A percentile compares a stretch with the other conserved stretches of the same genome.
Evolutionary conservation across 2,888 invertebrate genomes (phyloP).

Genomic region (Minunthozetes semirufus): DNA sequence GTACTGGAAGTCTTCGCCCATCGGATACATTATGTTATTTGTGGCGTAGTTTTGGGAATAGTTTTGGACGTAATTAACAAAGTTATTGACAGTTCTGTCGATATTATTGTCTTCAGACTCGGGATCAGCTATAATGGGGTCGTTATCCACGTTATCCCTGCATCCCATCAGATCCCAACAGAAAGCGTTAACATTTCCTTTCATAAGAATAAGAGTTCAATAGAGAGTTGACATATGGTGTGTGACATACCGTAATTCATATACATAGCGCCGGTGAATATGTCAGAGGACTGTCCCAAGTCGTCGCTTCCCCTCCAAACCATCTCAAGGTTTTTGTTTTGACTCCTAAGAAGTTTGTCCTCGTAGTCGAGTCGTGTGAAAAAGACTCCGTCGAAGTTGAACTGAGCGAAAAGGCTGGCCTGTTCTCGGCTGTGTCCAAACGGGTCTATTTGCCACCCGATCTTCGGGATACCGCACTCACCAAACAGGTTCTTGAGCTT

Average conservation of each 20-base stretch:
- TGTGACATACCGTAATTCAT: slow-evolving; percentile 8
- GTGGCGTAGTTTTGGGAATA: background rate
- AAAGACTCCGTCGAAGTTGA: slow-evolving; percentile 83
- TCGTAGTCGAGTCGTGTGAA: slow-evolving; percentile 79
- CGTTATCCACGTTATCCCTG: background rate
- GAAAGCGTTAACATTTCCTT: background rate
- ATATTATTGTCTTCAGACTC: background rate
- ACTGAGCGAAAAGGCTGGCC: slow-evolving; percentile 60
- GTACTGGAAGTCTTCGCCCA: slow-evolving; percentile 35
- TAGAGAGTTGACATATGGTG: too few relatives aligned
- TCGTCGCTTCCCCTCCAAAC: slow-evolving; percentile 68
- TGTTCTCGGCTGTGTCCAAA: slow-evolving; percentile 81
- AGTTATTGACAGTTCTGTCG: background rate
- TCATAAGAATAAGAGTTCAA: too few relatives aligned
- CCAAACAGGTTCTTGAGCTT: slow-evolving; percentile 45
- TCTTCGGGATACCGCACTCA: slow-evolving; percentile 50
- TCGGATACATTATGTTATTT: slow-evolving; percentile 25
- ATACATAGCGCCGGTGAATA: slow-evolving; percentile 74
- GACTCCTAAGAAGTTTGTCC: slow-evolving; percentile 62
- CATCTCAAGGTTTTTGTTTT: slow-evolving; percentile 65
- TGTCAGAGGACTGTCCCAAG: slow-evolving; percentile 49
- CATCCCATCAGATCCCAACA: background rate
- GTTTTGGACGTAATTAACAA: background rate
- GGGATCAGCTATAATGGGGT: background rate
- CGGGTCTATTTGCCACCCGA: slow-evolving; percentile 63